phyloP scores from a whole-genome alignment of 2,797 vertebrate species.

The Halcyon chelicuti region DNA sequence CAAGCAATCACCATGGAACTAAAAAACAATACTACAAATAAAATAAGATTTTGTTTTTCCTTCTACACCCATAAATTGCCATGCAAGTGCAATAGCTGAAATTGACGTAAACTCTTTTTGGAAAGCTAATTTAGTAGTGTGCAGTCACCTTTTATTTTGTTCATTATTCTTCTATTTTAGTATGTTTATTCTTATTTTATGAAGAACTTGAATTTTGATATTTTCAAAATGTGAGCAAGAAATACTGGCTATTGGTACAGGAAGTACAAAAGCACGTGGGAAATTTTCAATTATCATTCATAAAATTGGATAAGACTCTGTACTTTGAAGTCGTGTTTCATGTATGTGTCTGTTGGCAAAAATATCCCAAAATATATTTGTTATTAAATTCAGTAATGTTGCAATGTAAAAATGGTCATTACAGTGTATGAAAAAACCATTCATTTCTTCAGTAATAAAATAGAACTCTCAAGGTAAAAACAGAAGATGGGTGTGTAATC shows the following conservation, averaged over 20 bases:
- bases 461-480: not conserved
- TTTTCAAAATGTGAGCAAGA: not conserved
- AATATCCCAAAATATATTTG: not conserved
- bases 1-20: constrained; percentile 28
- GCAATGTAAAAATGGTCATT: not conserved
- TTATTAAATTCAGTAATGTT: not conserved
- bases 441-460: not conserved
- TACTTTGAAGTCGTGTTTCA: not conserved
- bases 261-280: not conserved
- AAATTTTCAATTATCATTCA: not conserved
- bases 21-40: constrained; percentile 58
- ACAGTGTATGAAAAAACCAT: not conserved
- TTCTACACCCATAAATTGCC: constrained; percentile 16
- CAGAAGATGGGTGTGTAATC: not conserved
- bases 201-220: not conserved
- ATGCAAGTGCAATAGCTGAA: constrained; percentile 20
- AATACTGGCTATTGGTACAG: not conserved
- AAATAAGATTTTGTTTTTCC: not conserved
- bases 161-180: constrained; percentile 3
- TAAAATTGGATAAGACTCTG: not conserved
- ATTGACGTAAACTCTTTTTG: not conserved
- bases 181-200: not conserved
- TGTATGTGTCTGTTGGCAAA: not conserved
- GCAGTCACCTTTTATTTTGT: not conserved
- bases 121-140: not conserved